Base-by-base conservation (phyloP, 2,888 invertebrate species). In the Tanypteryx hageni region DNA sequence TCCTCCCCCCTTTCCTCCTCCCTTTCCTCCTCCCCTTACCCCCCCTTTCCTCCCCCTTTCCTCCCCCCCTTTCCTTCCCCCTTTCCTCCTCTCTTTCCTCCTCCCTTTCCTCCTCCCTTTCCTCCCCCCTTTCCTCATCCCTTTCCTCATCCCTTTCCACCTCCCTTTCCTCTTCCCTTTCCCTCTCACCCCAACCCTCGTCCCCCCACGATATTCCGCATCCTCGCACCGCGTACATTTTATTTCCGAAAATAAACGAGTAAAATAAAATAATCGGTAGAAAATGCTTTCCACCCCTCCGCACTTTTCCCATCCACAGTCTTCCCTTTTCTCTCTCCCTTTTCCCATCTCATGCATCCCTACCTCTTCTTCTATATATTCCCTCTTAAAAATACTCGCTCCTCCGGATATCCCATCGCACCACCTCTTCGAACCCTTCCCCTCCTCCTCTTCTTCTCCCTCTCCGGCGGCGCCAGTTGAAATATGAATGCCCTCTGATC, bases 401-500 rank as follows among this genome's bases (percentile, higher is more conserved):
- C n/a, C n/a, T n/a, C 64, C 64, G 18, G 64, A 18, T 64, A 18
- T n/a, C 64, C 64, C 13, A 7, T n/a, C 0, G 0, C 16, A 7
- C 64, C n/a, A 81, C 81, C 81, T 31, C 64, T n/a, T n/a, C 82
- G 82, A 16, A n/a, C 31, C 31, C 31, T 31, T 0, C 86, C 61
- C 61, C 18, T 8, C 31, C 27, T 5, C 18, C 58, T 0, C 86
- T 27, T 59, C 18, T 8, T 59, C 27, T 5, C 18, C 58, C 57
- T 22, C 18, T 22, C 22, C 85, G 22, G 5, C 85, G 58, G 85
- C 58, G 57, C 86, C 86, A 22, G 58, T 86, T 86, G 61, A 86
- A 86, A 86, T 86, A 86, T 86, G 86, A 86, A 86, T 86, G 61
- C 59, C 85, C 57, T 83, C 83, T 0, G 16, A 83, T 57, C 56